These are phyloP conservation scores for Ciconia maguari DNA, from an alignment of 2,113 vertebrate species.

Conservation along the genomic window DNA sequence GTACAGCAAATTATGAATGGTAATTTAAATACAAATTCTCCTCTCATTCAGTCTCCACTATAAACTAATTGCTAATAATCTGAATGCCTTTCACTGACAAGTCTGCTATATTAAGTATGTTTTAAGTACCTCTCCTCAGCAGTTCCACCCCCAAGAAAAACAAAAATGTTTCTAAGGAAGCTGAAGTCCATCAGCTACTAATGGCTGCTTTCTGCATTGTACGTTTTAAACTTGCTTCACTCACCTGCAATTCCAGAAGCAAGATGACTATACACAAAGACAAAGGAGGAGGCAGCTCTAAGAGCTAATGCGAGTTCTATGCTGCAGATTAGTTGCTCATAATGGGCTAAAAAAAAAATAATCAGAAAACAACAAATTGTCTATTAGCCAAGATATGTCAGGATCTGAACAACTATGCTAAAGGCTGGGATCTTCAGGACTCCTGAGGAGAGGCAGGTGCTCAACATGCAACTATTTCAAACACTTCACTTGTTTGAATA, in stretches of 20 bases:
- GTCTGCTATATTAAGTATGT: not conserved
- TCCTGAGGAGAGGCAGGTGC: conserved; percentile 29
- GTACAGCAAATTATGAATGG: rapidly evolving
- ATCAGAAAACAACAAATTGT: not conserved
- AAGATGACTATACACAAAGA: not conserved
- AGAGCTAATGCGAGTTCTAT: not conserved
- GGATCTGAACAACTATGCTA: not conserved
- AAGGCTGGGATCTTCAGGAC: not conserved
- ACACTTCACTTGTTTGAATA: conserved; percentile 15
- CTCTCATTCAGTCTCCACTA: not conserved
- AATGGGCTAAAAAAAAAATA: not conserved
- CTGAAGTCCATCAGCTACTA: not conserved
- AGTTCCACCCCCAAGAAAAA: not conserved
- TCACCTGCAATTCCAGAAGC: conserved; percentile 6
- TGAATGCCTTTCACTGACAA: not conserved
- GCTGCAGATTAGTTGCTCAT: not conserved
- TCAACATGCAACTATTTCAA: not conserved
- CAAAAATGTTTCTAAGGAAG: not conserved
- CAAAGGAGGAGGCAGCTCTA: not conserved
- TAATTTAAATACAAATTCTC: not conserved
- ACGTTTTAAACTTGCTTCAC: not conserved
- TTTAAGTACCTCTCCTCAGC: not conserved
- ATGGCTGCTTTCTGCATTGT: not conserved
- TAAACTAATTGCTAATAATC: not conserved
- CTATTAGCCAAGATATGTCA: not conserved